Evolutionary conservation across 2,888 invertebrate genomes (phyloP).

Genomic region (Melieria crassipennis): DNA sequence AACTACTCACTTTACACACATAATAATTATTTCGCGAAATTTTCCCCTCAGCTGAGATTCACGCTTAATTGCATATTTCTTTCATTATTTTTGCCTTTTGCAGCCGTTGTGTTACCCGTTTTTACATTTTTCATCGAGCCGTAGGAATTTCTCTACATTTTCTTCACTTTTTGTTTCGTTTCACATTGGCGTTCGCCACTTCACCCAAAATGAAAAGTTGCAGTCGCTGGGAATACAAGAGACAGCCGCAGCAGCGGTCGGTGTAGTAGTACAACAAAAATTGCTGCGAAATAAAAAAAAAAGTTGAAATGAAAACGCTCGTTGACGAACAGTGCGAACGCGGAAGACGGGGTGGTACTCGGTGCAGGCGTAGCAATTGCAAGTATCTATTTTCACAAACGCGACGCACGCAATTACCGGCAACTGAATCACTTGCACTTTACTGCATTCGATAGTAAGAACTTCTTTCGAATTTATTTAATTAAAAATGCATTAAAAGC

Average conservation of each 20-base stretch:
- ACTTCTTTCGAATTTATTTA: constrained; percentile 36
- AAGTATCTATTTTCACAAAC: not conserved
- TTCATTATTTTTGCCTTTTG: not conserved
- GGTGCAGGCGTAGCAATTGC: too few relatives aligned
- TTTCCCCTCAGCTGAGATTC: constrained; percentile 15
- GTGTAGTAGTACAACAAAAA: not conserved
- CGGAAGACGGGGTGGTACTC: too few relatives aligned
- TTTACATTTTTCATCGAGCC: not conserved
- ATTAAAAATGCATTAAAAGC: constrained; percentile 44
- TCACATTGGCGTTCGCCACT: not conserved
- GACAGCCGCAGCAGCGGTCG: not conserved
- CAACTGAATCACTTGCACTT: constrained; percentile 39
- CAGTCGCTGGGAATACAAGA: not conserved
- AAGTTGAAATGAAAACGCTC: too few relatives aligned
- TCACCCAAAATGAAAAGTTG: not conserved
- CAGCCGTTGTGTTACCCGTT: too few relatives aligned
- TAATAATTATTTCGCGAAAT: constrained; percentile 1
- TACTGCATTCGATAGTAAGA: constrained; percentile 21
- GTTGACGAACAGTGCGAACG: too few relatives aligned
- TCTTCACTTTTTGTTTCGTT: constrained; percentile 23
- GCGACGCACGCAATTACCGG: not conserved
- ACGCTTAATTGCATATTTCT: not conserved
- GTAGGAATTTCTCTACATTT: constrained; percentile 40
- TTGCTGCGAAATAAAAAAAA: too few relatives aligned
- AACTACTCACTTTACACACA: too few relatives aligned